Base-by-base conservation (phyloP, 1,140 invertebrate genomes). In the Sitophilus oryzae region DNA sequence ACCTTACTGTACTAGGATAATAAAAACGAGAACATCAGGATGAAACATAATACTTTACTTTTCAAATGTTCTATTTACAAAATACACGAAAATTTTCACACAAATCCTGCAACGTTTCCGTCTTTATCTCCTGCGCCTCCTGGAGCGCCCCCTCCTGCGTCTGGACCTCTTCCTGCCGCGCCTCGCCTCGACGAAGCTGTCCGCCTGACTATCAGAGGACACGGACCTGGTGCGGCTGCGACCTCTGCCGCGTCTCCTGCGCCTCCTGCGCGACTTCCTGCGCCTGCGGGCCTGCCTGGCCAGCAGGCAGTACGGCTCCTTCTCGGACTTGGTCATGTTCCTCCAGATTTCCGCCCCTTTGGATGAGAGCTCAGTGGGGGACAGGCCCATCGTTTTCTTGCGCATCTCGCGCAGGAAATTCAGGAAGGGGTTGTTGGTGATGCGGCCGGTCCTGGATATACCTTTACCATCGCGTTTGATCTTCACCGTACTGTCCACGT, bases 351-450 rank as follows among this genome's bases (percentile, higher is more conserved):
- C 40, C 0, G 37, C 57, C 4, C 45, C 46, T 41, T 42, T 40
- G 18, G 14, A 35, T 3, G 57, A 38, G 8, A 59, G 30, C 34
- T 54, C 40, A 1, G 25, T 48, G 11, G 44, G 40, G 23, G 20
- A 40, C 30, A 53, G 14, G 35, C 42, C 42, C 16, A 35, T 18
- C 5, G 36, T 45, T 16, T 43, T 43, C 16, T 42, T 50, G 11
- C 57, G 25, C 46, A 54, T 50, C 10, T 53, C 45, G 3, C 51
- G 45, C 18, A 59, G 25, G 34, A 59, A 59, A 25, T 59, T 59
- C 23, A 59, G n/a, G 20, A 58, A 52, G 5, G 49, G 56, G 22
- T 52, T 58, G 11, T 30, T 36, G 20, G 43, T 52, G 3, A 52
- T 47, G 18, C 49, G 20, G 6, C 56, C 49, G 1, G 35, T 6